Evolutionary conservation across 2,888 invertebrate genomes (phyloP).

Genomic region (Steinernema scapterisci): DNA sequence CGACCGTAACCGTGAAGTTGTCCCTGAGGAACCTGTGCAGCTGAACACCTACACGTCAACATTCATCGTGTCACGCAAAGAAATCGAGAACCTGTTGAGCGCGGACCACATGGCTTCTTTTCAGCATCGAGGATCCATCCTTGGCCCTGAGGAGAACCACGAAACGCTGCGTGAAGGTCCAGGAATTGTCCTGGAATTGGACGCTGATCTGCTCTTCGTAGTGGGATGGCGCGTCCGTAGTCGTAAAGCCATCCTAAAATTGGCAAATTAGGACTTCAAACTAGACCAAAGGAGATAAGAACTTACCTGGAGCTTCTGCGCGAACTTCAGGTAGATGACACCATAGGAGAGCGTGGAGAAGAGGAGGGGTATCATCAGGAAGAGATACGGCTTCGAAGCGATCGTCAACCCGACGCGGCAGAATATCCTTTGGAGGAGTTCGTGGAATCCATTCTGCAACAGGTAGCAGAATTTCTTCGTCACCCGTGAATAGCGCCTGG

Average conservation of each 20-base stretch:
- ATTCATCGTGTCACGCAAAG: not conserved
- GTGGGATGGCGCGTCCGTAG: slow-evolving; percentile 17
- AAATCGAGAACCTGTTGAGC: slow-evolving; percentile 23
- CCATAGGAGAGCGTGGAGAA: slow-evolving; percentile 15
- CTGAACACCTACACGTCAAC: slow-evolving; percentile 29
- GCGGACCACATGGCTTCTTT: not conserved
- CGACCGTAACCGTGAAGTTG: slow-evolving; percentile 35
- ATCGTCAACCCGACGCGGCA: not conserved
- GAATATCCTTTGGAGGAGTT: slow-evolving; percentile 28
- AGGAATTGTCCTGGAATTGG: slow-evolving; percentile 38
- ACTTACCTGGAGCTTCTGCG: slow-evolving; percentile 5
- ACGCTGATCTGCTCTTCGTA: slow-evolving; percentile 23
- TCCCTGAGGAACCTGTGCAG: slow-evolving; percentile 35
- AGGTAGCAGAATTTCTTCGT: not conserved
- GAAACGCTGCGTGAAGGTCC: slow-evolving; percentile 35
- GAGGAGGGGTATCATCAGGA: not conserved
- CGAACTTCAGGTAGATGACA: slow-evolving; percentile 10
- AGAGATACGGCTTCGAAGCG: slow-evolving; percentile 8
- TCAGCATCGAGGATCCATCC: too few species aligned
- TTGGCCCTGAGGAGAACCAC: slow-evolving; percentile 36
- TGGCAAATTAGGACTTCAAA: not conserved
- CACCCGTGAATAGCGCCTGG: slow-evolving; percentile 10
- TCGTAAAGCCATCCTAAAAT: slow-evolving; percentile 34
- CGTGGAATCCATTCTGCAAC: slow-evolving; percentile 25
- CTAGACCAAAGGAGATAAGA: not conserved